Base-by-base conservation (phyloP, 2,888 invertebrate species). In the Drosophila falleni region DNA sequence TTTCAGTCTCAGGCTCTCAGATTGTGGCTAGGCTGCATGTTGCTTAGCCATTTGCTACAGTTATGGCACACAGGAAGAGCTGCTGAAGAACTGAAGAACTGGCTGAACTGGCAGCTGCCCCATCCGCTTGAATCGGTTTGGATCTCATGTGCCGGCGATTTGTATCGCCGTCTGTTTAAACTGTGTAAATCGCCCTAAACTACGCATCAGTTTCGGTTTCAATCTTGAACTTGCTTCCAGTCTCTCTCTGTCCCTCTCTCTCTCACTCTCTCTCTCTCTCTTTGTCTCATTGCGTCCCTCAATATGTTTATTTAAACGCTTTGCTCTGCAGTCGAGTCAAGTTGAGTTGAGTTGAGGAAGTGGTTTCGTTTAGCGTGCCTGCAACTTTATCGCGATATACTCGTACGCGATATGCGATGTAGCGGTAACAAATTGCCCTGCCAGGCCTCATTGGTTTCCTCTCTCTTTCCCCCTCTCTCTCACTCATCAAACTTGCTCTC, bases 101-200 rank as follows among this genome's bases (percentile, higher is more conserved):
- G 42, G 11, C 44, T 37, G 59, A 29, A 71, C 80, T 71, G 63
- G 64, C 82, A 76, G 87, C 83, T 63, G 59, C 56, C 66, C 42
- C 70, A 65, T 61, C 73, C 55, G 81, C 53, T 58, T 56, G 31
- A 46, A 50, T 46, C 62, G 42, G 62, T n/a, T n/a, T n/a, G n/a
- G n/a, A n/a, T n/a, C 82, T 73, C 64, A 75, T 70, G 61, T 86
- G 71, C 84, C 79, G 69, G 85, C 84, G 86, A 86, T 86, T 89
- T 89, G 89, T 86, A 86, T 86, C 89, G 71, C 78, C 77, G 84
- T 87, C 81, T 84, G 85, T 89, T 89, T 90, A 87, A 90, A 81
- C 90, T 89, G 89, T 90, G 89, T 90, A 90, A 90, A 87, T 87
- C 90, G 87, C 87, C 89, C 90, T 89, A 89, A 87, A 89, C 90